Evolutionary conservation across 2,113 vertebrate species (phyloP).

Genomic region (Grammomys dolichurus): DNA sequence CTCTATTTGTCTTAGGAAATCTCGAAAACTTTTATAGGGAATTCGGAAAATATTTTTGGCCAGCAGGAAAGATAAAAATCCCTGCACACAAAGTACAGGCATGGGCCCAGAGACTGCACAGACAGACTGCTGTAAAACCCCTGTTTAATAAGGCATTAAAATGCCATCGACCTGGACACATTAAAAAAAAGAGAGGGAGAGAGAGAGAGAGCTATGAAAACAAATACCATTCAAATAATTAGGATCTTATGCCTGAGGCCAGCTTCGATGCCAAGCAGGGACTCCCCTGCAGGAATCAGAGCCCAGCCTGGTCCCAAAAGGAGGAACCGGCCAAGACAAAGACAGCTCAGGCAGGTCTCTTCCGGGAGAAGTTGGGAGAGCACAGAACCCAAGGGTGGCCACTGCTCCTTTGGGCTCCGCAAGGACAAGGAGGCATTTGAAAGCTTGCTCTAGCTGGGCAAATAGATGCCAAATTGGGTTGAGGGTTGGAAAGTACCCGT

Average conservation of each 20-base stretch:
- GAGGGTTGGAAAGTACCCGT: slow-evolving; percentile 19
- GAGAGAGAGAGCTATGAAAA: slow-evolving; percentile 86
- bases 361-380: background rate
- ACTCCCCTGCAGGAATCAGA: slow-evolving; percentile 84
- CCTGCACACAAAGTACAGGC: slow-evolving; percentile 87
- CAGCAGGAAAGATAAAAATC: slow-evolving; percentile 86
- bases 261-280: slow-evolving; percentile 84
- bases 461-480: background rate
- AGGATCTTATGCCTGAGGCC: slow-evolving; percentile 89
- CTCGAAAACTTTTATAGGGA: slow-evolving; percentile 85
- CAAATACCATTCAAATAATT: slow-evolving; percentile 92
- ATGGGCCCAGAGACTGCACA: slow-evolving; percentile 86
- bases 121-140: slow-evolving; percentile 89
- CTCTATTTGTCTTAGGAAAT: slow-evolving; percentile 89
- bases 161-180: slow-evolving; percentile 90
- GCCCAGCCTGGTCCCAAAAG: slow-evolving; percentile 80
- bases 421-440: slow-evolving; percentile 39
- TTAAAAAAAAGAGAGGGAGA: slow-evolving; percentile 72
- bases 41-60: slow-evolving; percentile 88
- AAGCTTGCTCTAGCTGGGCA: background rate
- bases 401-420: background rate
- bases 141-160: slow-evolving; percentile 92
- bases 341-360: slow-evolving; percentile 47
- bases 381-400: background rate
- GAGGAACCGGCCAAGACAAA: slow-evolving; percentile 77